Conservation (phyloP, 2,113 vertebrate genomes). For the Corydoras maculifer region DNA sequence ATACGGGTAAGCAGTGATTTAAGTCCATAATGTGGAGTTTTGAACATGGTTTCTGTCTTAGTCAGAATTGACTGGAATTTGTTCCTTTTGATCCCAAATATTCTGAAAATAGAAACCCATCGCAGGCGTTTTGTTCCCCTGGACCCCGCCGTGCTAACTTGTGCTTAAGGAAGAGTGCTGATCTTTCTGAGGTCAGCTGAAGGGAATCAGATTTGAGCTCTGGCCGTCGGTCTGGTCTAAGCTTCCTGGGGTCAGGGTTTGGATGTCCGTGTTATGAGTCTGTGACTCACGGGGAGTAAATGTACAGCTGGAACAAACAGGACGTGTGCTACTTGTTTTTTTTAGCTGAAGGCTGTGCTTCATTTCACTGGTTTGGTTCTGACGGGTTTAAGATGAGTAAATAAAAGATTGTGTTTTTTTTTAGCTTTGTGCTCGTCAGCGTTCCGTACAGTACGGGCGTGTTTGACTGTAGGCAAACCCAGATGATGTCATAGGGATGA, state of each 20-base stretch:
- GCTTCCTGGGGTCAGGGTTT: constrained; percentile 15
- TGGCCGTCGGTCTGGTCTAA: not conserved
- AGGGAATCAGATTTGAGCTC: constrained; percentile 1
- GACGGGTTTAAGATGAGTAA: not conserved
- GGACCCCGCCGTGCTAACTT: no score
- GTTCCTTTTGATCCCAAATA: no score
- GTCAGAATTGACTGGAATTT: no score
- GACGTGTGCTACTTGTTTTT: not conserved
- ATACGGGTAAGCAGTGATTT: no score
- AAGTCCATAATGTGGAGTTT: no score
- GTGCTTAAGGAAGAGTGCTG: no score
- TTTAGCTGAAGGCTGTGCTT: not conserved
- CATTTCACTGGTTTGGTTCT: not conserved
- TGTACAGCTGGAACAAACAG: not conserved
- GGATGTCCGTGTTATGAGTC: not conserved
- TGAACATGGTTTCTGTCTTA: no score
- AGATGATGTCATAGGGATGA: constrained; percentile 56
- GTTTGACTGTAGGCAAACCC: not conserved
- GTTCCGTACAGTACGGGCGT: not conserved
- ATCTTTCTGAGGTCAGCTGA: constrained; percentile 1
- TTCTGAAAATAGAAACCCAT: no score
- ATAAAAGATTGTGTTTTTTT: not conserved
- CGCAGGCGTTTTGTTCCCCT: no score
- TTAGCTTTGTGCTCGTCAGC: not conserved
- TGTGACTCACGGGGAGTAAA: constrained; percentile 10